Evolutionary conservation across 2,113 vertebrate species (phyloP), one percentile per base, ranked within the genome.

Genomic region (Leucopsar rothschildi): DNA sequence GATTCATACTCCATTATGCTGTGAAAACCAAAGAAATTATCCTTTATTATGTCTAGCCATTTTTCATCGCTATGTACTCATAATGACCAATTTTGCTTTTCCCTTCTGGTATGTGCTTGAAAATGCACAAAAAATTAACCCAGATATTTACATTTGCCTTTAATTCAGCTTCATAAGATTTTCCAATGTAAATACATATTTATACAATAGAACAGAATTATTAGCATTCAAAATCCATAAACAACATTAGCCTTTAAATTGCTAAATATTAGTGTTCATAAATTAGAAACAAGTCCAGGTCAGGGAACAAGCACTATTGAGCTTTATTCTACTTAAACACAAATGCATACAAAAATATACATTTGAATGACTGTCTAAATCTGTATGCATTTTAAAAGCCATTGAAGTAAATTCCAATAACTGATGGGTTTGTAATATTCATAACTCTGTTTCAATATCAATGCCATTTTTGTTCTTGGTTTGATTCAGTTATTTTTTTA

Each of bases 1-100:
- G 97, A 98, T 98, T 97, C 97, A 98, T 97, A 97, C 90, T 92
- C 86, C 91, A 97, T 97, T 98, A 97, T 97, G 82, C 84, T 98
- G 86, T 95, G 87, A 75, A 98, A 98, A 97, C 96, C 96, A 97
- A 98, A 98, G 96, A 96, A 98, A 98, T 97, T 97, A 98, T 97
- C 97, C 68, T 93, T 96, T 96, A 97, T 97, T 98, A 97, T 98
- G 96, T 92, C 92, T 94, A 95, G 95, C 83, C 83, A 97, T 97
- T 98, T 97, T 97, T 97, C 96, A 97, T 97, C 96, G 95, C 97
- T 97, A 93, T 97, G 72, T 63, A 94, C 59, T 94, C 80, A 95
- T 97, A 97, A 98, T 97, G 95, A 97, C 96, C 96, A 97, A 97
- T 97, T 97, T 97, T 97, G 96, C 84, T 96, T 90, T 91, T 95